These are phyloP conservation scores for Pseudolycoriella hygida DNA, from an alignment of 2,888 invertebrate genomes.

Conservation along the genomic window DNA sequence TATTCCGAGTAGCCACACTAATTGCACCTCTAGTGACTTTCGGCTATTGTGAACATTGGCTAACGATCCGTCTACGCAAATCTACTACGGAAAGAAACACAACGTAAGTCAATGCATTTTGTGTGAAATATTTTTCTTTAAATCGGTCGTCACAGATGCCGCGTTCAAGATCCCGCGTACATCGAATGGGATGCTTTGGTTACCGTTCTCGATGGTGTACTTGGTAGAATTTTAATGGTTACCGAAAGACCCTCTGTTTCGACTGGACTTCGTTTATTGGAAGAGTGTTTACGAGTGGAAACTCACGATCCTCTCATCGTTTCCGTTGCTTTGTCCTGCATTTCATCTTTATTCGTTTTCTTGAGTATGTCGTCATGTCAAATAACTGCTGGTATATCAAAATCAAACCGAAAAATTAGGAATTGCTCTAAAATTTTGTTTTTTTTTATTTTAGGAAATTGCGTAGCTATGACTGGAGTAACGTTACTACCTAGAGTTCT, in stretches of 20 bases:
- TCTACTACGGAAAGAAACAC: constrained; percentile 27
- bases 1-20: constrained; percentile 61
- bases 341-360: constrained; percentile 82
- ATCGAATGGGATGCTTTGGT: constrained; percentile 73
- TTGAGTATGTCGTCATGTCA: constrained; percentile 74
- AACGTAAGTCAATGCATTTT: constrained; percentile 7
- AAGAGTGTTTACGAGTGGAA: constrained; percentile 56
- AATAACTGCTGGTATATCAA: constrained; percentile 31
- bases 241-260: constrained; percentile 57
- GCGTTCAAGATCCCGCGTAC: constrained; percentile 46
- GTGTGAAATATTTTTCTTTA: background rate
- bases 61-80: constrained; percentile 53
- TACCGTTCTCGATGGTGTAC: constrained; percentile 61
- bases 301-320: constrained; percentile 65
- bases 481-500: constrained; percentile 59
- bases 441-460: constrained; percentile 24
- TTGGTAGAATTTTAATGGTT: constrained; percentile 57
- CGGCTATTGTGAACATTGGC: constrained; percentile 67
- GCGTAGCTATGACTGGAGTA: constrained; percentile 44
- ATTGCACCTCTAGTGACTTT: constrained; percentile 71
- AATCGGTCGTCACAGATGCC: constrained; percentile 16
- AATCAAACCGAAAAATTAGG: background rate
- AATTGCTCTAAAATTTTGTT: background rate
- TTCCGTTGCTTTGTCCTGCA: constrained; percentile 74
- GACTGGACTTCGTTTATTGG: constrained; percentile 57